phyloP scores from a whole-genome alignment of 1,140 invertebrate genomes.

The Chlorops oryzae region DNA sequence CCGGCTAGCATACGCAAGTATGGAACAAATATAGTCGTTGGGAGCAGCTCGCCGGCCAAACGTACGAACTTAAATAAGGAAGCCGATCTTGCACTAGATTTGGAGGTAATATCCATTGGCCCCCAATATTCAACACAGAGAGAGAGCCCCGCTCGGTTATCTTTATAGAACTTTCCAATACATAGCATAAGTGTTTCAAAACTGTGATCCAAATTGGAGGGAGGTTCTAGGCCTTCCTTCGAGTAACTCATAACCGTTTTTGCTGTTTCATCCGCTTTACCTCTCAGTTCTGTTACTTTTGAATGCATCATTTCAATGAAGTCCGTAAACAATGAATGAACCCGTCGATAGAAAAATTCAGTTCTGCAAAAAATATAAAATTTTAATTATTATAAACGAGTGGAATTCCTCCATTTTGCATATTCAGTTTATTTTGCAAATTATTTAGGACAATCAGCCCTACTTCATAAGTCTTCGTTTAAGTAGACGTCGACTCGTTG shows the following conservation, averaged over 20 bases:
- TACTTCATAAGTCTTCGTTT: too few species aligned
- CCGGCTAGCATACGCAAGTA: constrained; percentile 83
- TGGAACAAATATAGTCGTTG: constrained; percentile 76
- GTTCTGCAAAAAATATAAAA: constrained; percentile 23
- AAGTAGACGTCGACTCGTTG: too few species aligned
- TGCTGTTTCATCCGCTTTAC: constrained; percentile 82
- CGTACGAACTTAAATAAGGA: constrained; percentile 87
- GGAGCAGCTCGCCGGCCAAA: constrained; percentile 77
- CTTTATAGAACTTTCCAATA: constrained; percentile 70
- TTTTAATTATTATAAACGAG: too few species aligned
- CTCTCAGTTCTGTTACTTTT: constrained; percentile 69
- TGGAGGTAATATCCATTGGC: constrained; percentile 51
- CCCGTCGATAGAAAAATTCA: constrained; percentile 70
- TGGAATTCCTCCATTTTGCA: too few species aligned
- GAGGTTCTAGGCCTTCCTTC: constrained; percentile 75
- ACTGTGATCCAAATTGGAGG: constrained; percentile 65
- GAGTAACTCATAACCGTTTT: constrained; percentile 73
- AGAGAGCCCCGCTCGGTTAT: constrained; percentile 66
- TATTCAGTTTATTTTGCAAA: too few species aligned
- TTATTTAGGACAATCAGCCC: too few species aligned
- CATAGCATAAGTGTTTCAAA: constrained; percentile 78
- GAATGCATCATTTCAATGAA: constrained; percentile 90
- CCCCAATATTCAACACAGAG: constrained; percentile 80
- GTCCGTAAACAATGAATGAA: constrained; percentile 84
- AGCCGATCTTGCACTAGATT: constrained; percentile 57